Evolutionary conservation across 2,113 vertebrate genomes (phyloP).

Genomic region (Dipodomys ordii): DNA sequence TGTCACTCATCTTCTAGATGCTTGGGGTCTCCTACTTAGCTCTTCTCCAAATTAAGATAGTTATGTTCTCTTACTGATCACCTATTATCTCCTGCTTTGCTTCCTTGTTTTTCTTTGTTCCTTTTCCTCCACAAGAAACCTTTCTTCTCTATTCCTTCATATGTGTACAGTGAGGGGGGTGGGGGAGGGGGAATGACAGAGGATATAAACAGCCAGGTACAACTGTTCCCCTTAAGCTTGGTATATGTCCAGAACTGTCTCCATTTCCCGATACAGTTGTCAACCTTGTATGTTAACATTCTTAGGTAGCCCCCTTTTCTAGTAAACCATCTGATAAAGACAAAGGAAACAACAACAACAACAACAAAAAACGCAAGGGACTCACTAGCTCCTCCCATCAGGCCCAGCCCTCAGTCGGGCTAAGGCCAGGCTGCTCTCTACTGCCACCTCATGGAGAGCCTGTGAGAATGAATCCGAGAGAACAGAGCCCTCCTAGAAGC

Average conservation of each 20-base stretch:
- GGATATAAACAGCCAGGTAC: no score
- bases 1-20: background rate
- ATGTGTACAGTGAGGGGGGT: no score
- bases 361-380: background rate
- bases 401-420: background rate
- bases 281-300: background rate
- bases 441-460: slow-evolving; percentile 9
- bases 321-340: slow-evolving; percentile 21
- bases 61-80: no score
- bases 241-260: background rate
- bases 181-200: background rate
- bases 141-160: no score
- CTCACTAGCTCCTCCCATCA: background rate
- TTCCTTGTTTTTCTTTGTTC: no score
- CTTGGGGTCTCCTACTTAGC: background rate
- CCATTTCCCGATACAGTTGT: background rate
- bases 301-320: background rate
- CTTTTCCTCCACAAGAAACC: no score
- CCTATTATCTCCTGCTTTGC: no score
- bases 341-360: background rate
- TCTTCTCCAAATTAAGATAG: background rate
- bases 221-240: background rate
- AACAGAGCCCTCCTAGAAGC: background rate
- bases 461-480: background rate
- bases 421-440: slow-evolving; percentile 11